Base-by-base conservation (phyloP, 2,888 invertebrate genomes). In the Biston betularia region DNA sequence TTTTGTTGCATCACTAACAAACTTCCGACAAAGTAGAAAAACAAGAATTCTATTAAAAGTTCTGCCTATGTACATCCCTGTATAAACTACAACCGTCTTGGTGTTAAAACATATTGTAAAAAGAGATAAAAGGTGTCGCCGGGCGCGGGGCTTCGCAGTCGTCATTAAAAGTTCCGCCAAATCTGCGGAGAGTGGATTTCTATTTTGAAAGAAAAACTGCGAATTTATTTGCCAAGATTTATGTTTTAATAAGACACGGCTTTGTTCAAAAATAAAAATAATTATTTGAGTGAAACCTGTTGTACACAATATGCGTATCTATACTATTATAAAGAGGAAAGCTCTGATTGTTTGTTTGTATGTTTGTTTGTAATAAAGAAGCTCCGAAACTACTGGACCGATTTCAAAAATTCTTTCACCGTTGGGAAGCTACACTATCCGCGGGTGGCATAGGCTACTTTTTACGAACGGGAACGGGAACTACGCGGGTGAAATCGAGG, bases 51-150 rank as follows among this genome's bases (percentile, higher is more conserved):
- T 8, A 10, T 48, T 6, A 33, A 24, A 50, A 38, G 34, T 24
- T n/a, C 11, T n/a, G 40, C 45, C 64, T 64, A 14, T 40, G 6
- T 56, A 11, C 65, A 49, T 10, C 38, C n/a, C 65, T 56, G 55
- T 42, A 33, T 10, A 6, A 35, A 40, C 33, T 53, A 42, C 38
- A 53, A 4, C 52, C 57, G 57, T 58, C 65, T 62, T 48, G 56
- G 48, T 60, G 48, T 57, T 53, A 35, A 40, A 44, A 42, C 53
- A 6, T 55, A 68, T 38, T 48, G 56, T 57, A 61, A 68, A 68
- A 64, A 60, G 57, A 68, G 68, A 68, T 68, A 61, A 64, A 64
- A 68, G 42, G 50, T 44, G 55, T 45, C 12, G 38, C 15, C 50
- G 40, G 38, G 60, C 48, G 50, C 49, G 3, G 35, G 14, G 56